These are phyloP conservation scores for Pimephales promelas DNA, from an alignment of 2,113 vertebrate species.

Conservation along the genomic window DNA sequence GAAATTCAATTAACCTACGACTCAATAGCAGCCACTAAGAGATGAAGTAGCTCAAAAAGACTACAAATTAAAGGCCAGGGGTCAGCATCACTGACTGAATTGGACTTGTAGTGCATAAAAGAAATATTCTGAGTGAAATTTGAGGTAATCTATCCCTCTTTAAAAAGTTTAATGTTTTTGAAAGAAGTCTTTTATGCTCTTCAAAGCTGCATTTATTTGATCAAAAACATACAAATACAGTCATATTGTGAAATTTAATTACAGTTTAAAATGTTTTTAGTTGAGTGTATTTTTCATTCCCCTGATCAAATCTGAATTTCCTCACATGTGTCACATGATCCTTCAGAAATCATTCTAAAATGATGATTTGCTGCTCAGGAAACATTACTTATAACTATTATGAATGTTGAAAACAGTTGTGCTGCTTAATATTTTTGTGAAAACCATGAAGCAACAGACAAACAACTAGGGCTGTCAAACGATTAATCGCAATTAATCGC, in stretches of 20 bases:
- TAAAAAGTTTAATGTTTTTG: not conserved
- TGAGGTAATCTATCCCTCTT: not conserved
- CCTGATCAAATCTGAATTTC: not conserved
- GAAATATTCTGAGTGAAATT: not conserved
- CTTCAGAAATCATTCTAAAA: not conserved
- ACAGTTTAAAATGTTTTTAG: not conserved
- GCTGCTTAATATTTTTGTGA: not conserved
- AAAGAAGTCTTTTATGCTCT: too few relatives aligned
- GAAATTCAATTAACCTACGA: conserved; percentile 24
- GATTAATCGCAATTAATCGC: too few relatives aligned
- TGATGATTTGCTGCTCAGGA: not conserved
- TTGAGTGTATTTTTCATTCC: not conserved
- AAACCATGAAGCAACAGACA: too few relatives aligned
- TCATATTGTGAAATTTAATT: too few relatives aligned
- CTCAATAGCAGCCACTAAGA: not conserved
- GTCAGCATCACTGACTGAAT: not conserved
- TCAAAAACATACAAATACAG: not conserved
- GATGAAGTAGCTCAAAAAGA: not conserved
- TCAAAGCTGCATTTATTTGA: not conserved
- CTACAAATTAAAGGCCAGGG: not conserved
- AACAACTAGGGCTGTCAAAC: too few relatives aligned
- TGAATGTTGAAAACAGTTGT: not conserved
- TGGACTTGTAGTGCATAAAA: not conserved
- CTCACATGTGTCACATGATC: not conserved
- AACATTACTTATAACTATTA: not conserved